Conservation (phyloP, 2,113 vertebrate species). For the Dasyurus viverrinus region DNA sequence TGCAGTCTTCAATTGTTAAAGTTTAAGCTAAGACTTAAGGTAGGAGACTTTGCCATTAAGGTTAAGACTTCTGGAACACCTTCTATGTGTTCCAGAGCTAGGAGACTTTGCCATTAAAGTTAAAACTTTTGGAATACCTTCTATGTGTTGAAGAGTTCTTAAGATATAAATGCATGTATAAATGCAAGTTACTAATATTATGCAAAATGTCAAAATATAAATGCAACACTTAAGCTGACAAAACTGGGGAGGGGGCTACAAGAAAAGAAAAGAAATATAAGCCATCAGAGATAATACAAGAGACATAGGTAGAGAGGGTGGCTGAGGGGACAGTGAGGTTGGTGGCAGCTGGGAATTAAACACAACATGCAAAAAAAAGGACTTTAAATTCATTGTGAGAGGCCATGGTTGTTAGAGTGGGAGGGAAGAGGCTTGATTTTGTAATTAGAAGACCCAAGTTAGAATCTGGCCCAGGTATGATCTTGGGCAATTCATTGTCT, state of each 20-base stretch:
- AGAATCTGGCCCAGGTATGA: neutral
- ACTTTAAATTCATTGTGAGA: neutral
- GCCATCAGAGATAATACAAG: too few relatives aligned
- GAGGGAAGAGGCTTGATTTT: neutral
- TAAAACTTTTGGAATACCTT: neutral
- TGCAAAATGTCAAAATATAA: neutral
- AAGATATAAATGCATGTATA: too few relatives aligned
- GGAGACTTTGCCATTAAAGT: neutral
- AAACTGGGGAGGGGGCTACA: neutral
- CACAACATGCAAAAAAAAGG: neutral
- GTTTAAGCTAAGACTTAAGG: neutral
- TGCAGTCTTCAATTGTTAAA: neutral
- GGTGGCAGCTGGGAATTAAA: neutral
- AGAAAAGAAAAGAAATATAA: neutral
- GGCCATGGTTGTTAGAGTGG: neutral
- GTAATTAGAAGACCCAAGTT: neutral
- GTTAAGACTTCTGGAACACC: neutral
- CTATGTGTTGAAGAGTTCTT: neutral
- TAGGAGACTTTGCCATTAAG: neutral
- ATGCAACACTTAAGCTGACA: neutral
- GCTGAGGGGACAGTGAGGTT: neutral
- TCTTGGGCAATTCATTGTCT: neutral
- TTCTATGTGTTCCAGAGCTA: neutral
- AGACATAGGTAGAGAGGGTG: neutral
- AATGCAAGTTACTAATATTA: neutral